These are phyloP conservation scores for Psittacara wagleri DNA, from an alignment of 2,113 vertebrate genomes.

Conservation along the genomic window DNA sequence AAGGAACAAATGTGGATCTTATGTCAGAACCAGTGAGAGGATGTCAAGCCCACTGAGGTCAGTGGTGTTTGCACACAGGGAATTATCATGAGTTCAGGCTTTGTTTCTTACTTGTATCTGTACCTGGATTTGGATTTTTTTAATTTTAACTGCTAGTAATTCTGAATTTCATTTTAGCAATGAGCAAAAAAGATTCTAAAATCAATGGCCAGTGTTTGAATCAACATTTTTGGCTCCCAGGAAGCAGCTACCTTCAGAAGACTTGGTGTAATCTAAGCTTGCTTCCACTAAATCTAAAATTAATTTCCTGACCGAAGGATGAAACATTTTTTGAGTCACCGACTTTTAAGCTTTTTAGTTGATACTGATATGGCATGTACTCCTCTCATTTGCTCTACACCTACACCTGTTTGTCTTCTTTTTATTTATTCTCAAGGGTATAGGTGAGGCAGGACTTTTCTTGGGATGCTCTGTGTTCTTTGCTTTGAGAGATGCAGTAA, in stretches of 20 bases:
- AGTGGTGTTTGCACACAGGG: background rate
- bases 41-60: background rate
- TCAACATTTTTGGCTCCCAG: background rate
- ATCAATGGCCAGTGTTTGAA: background rate
- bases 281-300: background rate
- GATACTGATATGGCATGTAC: background rate
- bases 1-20: background rate
- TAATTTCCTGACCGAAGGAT: background rate
- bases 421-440: conserved; percentile 69
- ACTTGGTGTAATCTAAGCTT: background rate
- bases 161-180: background rate
- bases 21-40: background rate
- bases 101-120: background rate
- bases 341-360: background rate
- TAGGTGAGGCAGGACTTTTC: conserved; percentile 81
- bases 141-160: background rate
- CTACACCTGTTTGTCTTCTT: background rate
- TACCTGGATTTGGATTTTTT: background rate
- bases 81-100: background rate
- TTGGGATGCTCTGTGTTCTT: conserved; percentile 85
- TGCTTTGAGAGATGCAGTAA: conserved; percentile 78
- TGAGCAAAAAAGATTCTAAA: background rate
- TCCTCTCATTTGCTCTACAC: background rate
- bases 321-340: background rate
- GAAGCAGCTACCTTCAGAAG: background rate